Evolutionary conservation across 1,140 invertebrate species (phyloP).

Genomic region (Trichoplusia ni): DNA sequence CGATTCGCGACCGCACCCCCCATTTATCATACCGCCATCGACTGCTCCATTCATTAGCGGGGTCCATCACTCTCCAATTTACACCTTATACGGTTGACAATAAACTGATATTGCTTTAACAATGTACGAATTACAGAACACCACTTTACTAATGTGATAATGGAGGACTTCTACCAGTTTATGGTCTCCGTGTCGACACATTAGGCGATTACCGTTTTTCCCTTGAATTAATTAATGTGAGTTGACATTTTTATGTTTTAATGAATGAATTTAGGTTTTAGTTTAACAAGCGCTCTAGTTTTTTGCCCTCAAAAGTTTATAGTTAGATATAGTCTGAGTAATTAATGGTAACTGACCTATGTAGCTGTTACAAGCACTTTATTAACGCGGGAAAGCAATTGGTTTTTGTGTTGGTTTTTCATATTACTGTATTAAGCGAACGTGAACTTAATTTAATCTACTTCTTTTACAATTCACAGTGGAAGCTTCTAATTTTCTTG

Average conservation of each 20-base stretch:
- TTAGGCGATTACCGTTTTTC: constrained; percentile 55
- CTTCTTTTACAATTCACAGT: no score
- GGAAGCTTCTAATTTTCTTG: no score
- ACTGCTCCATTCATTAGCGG: constrained; percentile 58
- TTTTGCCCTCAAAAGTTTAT: not conserved
- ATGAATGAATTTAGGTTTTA: constrained; percentile 32
- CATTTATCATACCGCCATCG: constrained; percentile 63
- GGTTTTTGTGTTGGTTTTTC: no score
- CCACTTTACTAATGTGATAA: constrained; percentile 46
- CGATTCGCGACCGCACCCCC: constrained; percentile 57
- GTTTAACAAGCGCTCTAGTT: constrained; percentile 20
- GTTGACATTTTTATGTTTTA: constrained; percentile 34
- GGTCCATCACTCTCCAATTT: constrained; percentile 46
- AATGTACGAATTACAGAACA: constrained; percentile 32
- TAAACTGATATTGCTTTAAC: constrained; percentile 54
- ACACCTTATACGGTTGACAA: constrained; percentile 51
- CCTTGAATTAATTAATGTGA: constrained; percentile 38
- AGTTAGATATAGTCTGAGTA: not conserved
- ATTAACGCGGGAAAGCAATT: no score
- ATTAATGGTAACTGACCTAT: not conserved
- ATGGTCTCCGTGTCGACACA: constrained; percentile 40
- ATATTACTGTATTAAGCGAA: no score
- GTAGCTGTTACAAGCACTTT: no score
- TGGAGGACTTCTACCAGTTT: constrained; percentile 34
- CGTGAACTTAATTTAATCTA: no score